A percentile compares a stretch with the other conserved stretches of the same genome.
These are phyloP conservation scores for Hyphantria cunea DNA, from an alignment of 1,140 invertebrate genomes.

Conservation along the genomic window DNA sequence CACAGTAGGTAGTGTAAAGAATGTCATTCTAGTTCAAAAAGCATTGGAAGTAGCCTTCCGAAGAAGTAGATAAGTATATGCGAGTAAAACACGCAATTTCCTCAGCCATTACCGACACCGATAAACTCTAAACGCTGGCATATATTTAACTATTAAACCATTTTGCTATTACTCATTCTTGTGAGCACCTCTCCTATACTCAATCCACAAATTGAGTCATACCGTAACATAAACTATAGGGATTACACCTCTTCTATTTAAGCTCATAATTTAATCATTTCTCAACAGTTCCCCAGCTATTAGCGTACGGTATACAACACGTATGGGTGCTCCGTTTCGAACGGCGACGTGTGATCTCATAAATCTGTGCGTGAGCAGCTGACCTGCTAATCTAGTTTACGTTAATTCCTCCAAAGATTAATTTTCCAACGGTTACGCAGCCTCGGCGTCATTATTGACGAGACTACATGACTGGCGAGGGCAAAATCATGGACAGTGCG, in stretches of 20 bases:
- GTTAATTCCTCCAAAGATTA: constrained; percentile 36
- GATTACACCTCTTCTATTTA: constrained; percentile 23
- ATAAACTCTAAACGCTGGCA: constrained; percentile 19
- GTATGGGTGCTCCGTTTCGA: constrained; percentile 33
- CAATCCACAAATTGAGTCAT: constrained; percentile 16
- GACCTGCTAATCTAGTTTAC: constrained; percentile 43
- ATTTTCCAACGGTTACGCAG: constrained; percentile 25
- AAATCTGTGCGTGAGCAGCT: constrained; percentile 36
- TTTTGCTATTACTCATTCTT: constrained; percentile 14
- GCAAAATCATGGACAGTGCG: constrained; percentile 29
- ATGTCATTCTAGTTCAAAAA: constrained; percentile 25
- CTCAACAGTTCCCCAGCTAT: constrained; percentile 26
- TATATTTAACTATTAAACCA: constrained; percentile 21
- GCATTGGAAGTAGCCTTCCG: too few relatives aligned
- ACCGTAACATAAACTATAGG: constrained; percentile 21
- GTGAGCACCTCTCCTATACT: background rate
- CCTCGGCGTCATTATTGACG: background rate
- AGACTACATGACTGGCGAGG: constrained; percentile 23
- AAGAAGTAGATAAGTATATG: too few relatives aligned
- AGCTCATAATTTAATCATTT: constrained; percentile 29
- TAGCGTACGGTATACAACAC: constrained; percentile 2
- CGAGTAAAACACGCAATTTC: constrained; percentile 2
- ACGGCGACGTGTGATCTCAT: constrained; percentile 36
- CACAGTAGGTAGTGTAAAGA: background rate
- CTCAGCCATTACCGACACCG: constrained; percentile 7